These are phyloP conservation scores for Sisyra nigra DNA, from an alignment of 2,888 invertebrate species.

Conservation along the genomic window DNA sequence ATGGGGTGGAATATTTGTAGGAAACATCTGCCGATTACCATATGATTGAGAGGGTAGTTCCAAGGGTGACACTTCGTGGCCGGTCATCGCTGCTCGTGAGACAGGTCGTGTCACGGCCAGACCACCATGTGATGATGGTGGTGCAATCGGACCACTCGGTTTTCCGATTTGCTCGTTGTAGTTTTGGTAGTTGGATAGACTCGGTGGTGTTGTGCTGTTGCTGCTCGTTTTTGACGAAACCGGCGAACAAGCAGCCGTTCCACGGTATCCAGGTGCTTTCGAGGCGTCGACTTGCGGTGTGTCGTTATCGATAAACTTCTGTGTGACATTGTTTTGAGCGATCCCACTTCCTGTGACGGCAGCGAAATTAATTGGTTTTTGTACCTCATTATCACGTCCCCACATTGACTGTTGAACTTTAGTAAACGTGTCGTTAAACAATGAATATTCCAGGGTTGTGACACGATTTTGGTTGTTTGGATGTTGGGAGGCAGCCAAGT, in stretches of 20 bases:
- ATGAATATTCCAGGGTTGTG: conserved; percentile 63
- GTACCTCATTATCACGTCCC: conserved; percentile 35
- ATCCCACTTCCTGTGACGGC: conserved; percentile 44
- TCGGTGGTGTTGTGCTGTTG: conserved; percentile 36
- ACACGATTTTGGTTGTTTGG: conserved; percentile 7
- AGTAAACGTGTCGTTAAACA: conserved; percentile 65
- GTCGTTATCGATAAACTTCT: conserved; percentile 35
- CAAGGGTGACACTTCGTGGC: neutral
- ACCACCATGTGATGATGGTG: conserved; percentile 20
- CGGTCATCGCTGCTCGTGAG: neutral
- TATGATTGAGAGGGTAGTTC: neutral
- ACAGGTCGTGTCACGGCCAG: conserved; percentile 24
- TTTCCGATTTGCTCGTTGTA: conserved; percentile 14
- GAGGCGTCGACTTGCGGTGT: conserved; percentile 59
- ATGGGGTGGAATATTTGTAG: conserved; percentile 18
- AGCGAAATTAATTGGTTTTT: conserved; percentile 53
- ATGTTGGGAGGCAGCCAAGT: conserved; percentile 12
- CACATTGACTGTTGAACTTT: conserved; percentile 47
- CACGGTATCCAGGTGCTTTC: conserved; percentile 84
- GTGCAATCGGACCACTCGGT: conserved; percentile 19
- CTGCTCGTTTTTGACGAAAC: conserved; percentile 44
- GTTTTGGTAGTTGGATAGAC: conserved; percentile 17
- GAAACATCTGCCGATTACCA: conserved; percentile 19
- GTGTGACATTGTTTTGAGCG: conserved; percentile 21
- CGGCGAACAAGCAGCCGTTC: conserved; percentile 61